These are phyloP conservation scores for Adineta ricciae DNA, from an alignment of 2,888 invertebrate genomes.

Conservation along the genomic window DNA sequence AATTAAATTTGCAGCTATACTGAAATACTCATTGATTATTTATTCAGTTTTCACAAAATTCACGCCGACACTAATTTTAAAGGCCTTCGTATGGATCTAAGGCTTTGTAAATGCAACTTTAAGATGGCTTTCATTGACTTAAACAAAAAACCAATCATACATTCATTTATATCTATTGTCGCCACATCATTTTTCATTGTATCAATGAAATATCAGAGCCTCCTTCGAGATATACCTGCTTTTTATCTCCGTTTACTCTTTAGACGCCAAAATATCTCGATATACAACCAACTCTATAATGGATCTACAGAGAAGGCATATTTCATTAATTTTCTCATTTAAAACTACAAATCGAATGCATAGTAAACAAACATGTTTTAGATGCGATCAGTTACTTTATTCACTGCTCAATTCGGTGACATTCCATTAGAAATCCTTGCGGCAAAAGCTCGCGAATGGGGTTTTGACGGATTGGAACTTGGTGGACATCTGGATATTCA, in stretches of 20 bases:
- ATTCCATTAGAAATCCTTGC: background rate
- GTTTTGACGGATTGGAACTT: background rate
- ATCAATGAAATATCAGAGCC: background rate
- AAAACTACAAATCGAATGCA: too few relatives aligned
- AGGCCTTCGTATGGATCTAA: too few relatives aligned
- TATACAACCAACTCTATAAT: too few relatives aligned
- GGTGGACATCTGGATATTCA: background rate
- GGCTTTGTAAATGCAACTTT: too few relatives aligned
- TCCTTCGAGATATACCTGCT: background rate
- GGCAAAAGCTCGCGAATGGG: background rate
- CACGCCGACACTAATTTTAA: too few relatives aligned
- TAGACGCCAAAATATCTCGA: too few relatives aligned
- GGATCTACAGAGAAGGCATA: too few relatives aligned
- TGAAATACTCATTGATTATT: too few relatives aligned
- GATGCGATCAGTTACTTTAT: constrained; percentile 7
- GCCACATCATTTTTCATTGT: background rate
- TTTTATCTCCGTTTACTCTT: background rate
- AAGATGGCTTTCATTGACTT: background rate
- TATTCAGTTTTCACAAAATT: too few relatives aligned
- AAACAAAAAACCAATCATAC: background rate
- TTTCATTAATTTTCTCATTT: too few relatives aligned
- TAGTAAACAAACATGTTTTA: background rate
- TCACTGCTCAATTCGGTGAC: background rate
- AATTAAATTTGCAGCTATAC: too few relatives aligned
- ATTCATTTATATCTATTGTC: background rate